Conservation (phyloP, 2,113 vertebrate species). For the Phyllostomus discolor region DNA sequence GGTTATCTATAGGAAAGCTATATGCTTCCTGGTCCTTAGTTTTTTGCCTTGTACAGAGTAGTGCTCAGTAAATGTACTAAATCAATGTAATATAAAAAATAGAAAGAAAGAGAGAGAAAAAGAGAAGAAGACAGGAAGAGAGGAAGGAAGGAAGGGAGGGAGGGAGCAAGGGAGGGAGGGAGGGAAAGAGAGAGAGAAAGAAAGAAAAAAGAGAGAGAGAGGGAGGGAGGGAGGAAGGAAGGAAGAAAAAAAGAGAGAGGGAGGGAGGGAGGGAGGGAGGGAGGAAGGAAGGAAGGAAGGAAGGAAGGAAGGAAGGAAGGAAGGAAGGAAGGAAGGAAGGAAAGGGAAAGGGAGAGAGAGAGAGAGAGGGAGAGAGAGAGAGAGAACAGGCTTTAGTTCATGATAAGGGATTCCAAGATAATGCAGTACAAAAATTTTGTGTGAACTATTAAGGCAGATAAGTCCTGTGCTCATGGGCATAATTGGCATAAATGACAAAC, state of each 20-base stretch:
- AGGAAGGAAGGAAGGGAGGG: neutral
- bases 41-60: neutral
- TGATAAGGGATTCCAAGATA: neutral
- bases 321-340: no score
- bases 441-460: neutral
- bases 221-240: no score
- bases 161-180: no score
- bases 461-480: neutral
- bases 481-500: neutral
- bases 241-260: no score
- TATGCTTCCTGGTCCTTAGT: neutral
- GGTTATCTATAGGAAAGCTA: neutral
- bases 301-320: neutral
- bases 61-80: neutral
- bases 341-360: no score
- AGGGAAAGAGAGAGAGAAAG: neutral
- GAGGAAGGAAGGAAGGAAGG: neutral
- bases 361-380: neutral
- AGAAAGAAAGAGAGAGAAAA: no score
- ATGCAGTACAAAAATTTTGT: neutral
- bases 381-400: neutral
- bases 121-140: neutral
- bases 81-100: no score
- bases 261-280: no score
- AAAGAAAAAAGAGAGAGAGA: neutral